phyloP scores from a whole-genome alignment of 2,888 invertebrate genomes.

The Allolobophora icterica region DNA sequence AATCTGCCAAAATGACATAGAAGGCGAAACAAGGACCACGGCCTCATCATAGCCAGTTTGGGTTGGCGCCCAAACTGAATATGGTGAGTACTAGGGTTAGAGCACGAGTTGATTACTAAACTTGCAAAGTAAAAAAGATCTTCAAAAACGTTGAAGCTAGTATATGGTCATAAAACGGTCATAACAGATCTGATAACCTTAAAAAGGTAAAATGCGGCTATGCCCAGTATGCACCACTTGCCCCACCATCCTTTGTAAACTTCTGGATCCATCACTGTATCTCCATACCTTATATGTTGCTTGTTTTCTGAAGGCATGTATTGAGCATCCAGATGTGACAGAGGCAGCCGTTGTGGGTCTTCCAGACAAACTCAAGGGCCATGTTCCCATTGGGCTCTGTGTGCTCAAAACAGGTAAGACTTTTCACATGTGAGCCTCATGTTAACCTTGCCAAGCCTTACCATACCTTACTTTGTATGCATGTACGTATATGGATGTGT shows the following conservation, averaged over 20 bases:
- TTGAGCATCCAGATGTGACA: constrained; percentile 82
- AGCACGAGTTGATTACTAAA: not conserved
- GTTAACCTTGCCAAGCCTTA: not conserved
- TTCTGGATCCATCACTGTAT: not conserved
- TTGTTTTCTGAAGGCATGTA: constrained; percentile 71
- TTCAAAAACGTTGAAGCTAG: not conserved
- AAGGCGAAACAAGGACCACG: no score
- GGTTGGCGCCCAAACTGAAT: no score
- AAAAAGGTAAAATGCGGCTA: no score
- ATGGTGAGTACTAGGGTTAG: not conserved
- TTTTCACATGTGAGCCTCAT: not conserved
- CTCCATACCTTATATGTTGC: not conserved
- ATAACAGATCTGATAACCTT: not conserved
- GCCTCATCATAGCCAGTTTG: no score
- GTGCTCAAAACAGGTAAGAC: constrained; percentile 66
- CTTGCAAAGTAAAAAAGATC: not conserved
- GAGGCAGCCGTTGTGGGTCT: constrained; percentile 95
- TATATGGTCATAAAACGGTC: not conserved
- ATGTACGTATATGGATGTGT: no score
- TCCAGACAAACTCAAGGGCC: constrained; percentile 93
- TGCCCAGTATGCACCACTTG: no score
- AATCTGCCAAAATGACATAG: no score
- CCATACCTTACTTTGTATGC: not conserved
- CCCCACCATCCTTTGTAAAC: not conserved
- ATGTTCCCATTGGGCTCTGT: constrained; percentile 89